A percentile compares a stretch with the other conserved stretches of the same genome.
These are phyloP conservation scores for Mesochorus sp. DNA, from an alignment of 2,888 invertebrate genomes.

Conservation along the genomic window DNA sequence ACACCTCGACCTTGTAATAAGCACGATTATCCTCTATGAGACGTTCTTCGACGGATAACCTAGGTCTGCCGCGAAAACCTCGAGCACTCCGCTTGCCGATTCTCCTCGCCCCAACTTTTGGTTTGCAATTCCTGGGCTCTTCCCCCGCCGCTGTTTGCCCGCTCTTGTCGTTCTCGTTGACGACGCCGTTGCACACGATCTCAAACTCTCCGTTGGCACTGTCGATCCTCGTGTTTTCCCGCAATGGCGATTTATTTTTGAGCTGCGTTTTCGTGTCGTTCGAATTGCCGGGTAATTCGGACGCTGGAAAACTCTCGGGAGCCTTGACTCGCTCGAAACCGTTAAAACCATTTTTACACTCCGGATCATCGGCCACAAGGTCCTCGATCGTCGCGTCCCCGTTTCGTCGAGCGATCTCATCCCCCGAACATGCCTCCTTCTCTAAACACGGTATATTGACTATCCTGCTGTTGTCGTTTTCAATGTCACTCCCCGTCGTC, in stretches of 20 bases:
- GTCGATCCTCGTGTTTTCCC: conserved; percentile 35
- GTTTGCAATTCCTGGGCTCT: conserved; percentile 41
- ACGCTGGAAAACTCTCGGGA: conserved; percentile 54
- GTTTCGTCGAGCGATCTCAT: conserved; percentile 3
- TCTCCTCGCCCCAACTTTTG: conserved; percentile 66
- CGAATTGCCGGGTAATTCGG: conserved; percentile 51
- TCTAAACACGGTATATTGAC: conserved; percentile 53
- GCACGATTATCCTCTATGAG: conserved; percentile 84
- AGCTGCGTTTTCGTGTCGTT: conserved; percentile 3
- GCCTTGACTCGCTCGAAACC: conserved; percentile 48
- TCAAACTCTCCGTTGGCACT: conserved; percentile 12
- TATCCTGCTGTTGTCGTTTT: conserved; percentile 45
- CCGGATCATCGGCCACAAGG: no score
- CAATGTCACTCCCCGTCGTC: not conserved
- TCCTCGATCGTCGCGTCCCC: conserved; percentile 16
- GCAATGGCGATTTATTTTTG: not conserved
- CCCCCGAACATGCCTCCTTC: conserved; percentile 38
- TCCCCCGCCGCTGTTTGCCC: conserved; percentile 48
- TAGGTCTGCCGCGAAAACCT: conserved; percentile 74
- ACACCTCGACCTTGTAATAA: conserved; percentile 89
- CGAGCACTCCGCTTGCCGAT: conserved; percentile 64
- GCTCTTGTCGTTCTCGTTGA: conserved; percentile 49
- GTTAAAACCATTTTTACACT: conserved; percentile 56
- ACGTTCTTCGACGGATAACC: conserved; percentile 83
- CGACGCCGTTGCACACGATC: conserved; percentile 62